phyloP scores from a whole-genome alignment of 2,113 vertebrate species.

The Syngnathoides biaculeatus region DNA sequence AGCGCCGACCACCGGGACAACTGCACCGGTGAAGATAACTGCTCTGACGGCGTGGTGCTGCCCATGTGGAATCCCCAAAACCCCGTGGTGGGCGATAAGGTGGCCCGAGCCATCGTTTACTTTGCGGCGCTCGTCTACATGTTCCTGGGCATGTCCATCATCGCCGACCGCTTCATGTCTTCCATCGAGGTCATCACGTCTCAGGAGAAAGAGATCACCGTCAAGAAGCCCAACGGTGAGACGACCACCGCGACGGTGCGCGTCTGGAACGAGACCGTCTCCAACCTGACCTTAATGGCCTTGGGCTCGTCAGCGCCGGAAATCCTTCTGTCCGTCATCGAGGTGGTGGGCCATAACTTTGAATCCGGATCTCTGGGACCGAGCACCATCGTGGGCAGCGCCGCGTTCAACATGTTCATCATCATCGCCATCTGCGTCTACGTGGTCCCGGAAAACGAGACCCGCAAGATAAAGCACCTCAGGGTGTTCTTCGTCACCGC shows the following conservation, averaged over 20 bases:
- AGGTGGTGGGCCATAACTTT: constrained; percentile 79
- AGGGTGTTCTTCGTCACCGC: constrained; percentile 82
- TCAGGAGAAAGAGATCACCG: constrained; percentile 81
- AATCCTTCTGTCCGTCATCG: constrained; percentile 82
- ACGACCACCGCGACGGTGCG: constrained; percentile 78
- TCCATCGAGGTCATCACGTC: constrained; percentile 85
- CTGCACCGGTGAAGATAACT: constrained; percentile 72
- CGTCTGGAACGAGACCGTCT: constrained; percentile 84
- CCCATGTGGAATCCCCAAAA: constrained; percentile 83
- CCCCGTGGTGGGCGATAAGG: constrained; percentile 80
- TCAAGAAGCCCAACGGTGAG: constrained; percentile 80
- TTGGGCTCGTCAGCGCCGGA: constrained; percentile 81
- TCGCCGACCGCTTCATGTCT: constrained; percentile 85
- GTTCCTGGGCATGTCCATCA: constrained; percentile 85
- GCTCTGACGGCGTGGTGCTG: constrained; percentile 77
- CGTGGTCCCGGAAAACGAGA: constrained; percentile 80
- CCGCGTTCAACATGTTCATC: constrained; percentile 85
- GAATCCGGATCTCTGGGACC: constrained; percentile 78
- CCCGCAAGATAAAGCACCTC: constrained; percentile 78
- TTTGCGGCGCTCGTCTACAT: constrained; percentile 83
- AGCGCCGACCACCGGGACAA: constrained; percentile 43
- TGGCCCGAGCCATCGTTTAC: constrained; percentile 82
- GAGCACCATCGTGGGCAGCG: constrained; percentile 83
- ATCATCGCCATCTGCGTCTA: constrained; percentile 81
- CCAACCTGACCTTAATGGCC: constrained; percentile 83